phyloP scores from a whole-genome alignment of 1,140 invertebrate species.

The Bombus turneri region DNA sequence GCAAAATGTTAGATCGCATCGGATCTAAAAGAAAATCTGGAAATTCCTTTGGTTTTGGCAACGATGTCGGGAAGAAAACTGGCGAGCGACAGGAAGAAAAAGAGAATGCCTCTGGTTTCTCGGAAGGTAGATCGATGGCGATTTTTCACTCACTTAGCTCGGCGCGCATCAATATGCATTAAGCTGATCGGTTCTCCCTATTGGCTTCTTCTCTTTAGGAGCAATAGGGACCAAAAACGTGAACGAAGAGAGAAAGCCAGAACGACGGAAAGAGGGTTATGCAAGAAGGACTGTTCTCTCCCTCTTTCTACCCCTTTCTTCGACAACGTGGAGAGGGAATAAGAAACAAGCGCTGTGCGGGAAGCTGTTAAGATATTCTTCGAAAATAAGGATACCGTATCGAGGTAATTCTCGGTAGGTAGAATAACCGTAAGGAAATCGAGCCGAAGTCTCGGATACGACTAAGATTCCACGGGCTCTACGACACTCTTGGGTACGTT shows the following conservation, averaged over 20 bases:
- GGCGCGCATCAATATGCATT: slow-evolving; percentile 82
- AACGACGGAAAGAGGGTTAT: slow-evolving; percentile 51
- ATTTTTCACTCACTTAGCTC: slow-evolving; percentile 83
- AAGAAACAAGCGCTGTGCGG: slow-evolving; percentile 62
- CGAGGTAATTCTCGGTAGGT: slow-evolving; percentile 76
- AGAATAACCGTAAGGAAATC: slow-evolving; percentile 80
- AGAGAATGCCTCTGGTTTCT: slow-evolving; percentile 68
- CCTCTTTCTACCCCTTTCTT: slow-evolving; percentile 52
- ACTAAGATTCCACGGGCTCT: slow-evolving; percentile 75
- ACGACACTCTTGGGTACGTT: slow-evolving; percentile 77
- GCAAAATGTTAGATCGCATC: neutral
- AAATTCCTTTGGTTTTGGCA: slow-evolving; percentile 45
- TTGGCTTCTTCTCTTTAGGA: slow-evolving; percentile 73
- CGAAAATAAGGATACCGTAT: slow-evolving; percentile 77
- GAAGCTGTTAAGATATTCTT: slow-evolving; percentile 78
- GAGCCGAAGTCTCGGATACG: slow-evolving; percentile 71
- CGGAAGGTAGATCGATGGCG: slow-evolving; percentile 79
- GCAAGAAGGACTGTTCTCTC: slow-evolving; percentile 24
- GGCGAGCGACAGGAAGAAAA: slow-evolving; percentile 42
- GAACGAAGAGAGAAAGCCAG: slow-evolving; percentile 35
- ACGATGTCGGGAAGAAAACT: slow-evolving; percentile 43
- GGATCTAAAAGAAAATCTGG: slow-evolving; percentile 23
- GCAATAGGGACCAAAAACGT: slow-evolving; percentile 57
- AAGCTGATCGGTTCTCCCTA: slow-evolving; percentile 81
- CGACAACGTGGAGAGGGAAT: slow-evolving; percentile 51